These are phyloP conservation scores for Zaprionus lachaisei DNA, from an alignment of 1,140 invertebrate genomes.

Conservation along the genomic window DNA sequence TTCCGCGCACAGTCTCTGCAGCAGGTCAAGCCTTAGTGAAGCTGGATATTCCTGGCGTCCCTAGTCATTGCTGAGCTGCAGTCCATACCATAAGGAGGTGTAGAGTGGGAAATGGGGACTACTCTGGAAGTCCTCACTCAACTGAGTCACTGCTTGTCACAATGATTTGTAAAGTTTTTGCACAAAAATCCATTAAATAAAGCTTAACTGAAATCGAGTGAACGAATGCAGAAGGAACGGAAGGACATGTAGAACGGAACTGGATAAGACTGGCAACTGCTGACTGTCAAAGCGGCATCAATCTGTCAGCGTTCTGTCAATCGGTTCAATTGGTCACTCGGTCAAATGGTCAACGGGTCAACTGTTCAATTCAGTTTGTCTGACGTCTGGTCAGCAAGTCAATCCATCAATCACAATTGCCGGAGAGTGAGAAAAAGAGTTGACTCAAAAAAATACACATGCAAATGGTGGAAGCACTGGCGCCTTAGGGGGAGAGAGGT, in stretches of 20 bases:
- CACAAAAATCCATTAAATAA: constrained; percentile 66
- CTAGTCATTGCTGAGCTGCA: neutral
- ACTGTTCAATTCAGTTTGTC: constrained; percentile 49
- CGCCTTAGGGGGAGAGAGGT: neutral
- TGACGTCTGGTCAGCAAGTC: constrained; percentile 49
- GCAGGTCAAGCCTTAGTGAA: neutral
- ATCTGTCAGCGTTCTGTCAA: constrained; percentile 20
- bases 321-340: constrained; percentile 51
- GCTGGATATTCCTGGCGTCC: neutral
- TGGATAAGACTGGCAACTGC: constrained; percentile 9
- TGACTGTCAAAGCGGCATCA: constrained; percentile 42
- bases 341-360: constrained; percentile 35
- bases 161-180: constrained; percentile 65
- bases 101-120: neutral
- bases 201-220: constrained; percentile 59
- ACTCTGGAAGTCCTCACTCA: neutral
- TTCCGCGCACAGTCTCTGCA: neutral
- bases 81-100: neutral
- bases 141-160: constrained; percentile 1
- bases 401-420: constrained; percentile 51
- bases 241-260: neutral
- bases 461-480: constrained; percentile 29
- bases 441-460: constrained; percentile 53
- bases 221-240: neutral
- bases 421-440: neutral